These are phyloP conservation scores for Syrista parreyssii DNA, from an alignment of 2,888 invertebrate species.

Conservation along the genomic window DNA sequence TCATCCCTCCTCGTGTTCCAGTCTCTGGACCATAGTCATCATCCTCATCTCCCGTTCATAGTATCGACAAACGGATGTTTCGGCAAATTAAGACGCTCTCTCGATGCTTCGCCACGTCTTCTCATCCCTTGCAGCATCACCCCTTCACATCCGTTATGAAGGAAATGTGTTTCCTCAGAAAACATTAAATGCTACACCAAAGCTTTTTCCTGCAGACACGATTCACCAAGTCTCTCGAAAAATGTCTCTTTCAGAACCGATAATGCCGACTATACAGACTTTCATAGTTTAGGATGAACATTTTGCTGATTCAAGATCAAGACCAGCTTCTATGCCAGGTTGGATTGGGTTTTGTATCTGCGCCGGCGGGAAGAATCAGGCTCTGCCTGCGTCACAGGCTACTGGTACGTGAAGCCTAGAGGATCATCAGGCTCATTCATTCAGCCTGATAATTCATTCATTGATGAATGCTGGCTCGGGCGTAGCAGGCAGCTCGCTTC, in stretches of 20 bases:
- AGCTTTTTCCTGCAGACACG: not conserved
- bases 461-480: slow-evolving; percentile 10
- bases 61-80: not conserved
- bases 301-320: not conserved
- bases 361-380: not conserved
- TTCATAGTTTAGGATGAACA: not conserved
- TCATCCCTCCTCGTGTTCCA: not conserved
- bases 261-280: not conserved
- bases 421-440: slow-evolving; percentile 12
- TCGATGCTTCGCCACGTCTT: not conserved
- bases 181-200: not conserved
- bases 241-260: not conserved
- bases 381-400: not conserved
- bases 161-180: not conserved
- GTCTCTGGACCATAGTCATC: not conserved
- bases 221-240: not conserved
- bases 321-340: not conserved
- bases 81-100: not conserved
- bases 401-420: not conserved
- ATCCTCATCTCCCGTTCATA: not conserved
- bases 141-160: not conserved
- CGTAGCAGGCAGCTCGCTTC: not conserved
- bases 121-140: not conserved
- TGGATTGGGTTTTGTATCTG: not conserved
- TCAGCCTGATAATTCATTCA: slow-evolving; percentile 13